Conservation (phyloP, 2,797 vertebrate genomes). For the Paramormyrops hopkinsi region DNA sequence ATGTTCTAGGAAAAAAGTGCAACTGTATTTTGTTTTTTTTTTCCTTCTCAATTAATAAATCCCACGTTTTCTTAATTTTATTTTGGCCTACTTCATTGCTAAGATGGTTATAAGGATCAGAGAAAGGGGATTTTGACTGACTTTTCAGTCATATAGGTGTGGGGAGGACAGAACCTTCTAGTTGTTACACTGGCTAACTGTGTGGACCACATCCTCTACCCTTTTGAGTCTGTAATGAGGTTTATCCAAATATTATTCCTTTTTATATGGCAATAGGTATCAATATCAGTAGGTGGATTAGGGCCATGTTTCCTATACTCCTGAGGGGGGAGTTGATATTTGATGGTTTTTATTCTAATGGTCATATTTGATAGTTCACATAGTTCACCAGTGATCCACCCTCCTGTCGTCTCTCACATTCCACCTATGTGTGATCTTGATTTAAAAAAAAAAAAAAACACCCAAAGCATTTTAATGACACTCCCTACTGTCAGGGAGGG, state of each 20-base stretch:
- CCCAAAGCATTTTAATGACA: background rate
- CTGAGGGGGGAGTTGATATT: background rate
- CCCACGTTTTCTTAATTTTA: constrained; percentile 29
- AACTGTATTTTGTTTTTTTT: constrained; percentile 38
- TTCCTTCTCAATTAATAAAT: constrained; percentile 26
- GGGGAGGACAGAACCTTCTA: constrained; percentile 31
- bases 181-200: constrained; percentile 35
- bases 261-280: background rate
- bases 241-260: background rate
- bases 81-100: constrained; percentile 75
- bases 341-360: constrained; percentile 3
- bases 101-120: constrained; percentile 21
- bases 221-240: background rate
- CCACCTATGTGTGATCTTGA: background rate
- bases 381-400: background rate
- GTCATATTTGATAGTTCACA: background rate
- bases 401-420: background rate
- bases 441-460: background rate
- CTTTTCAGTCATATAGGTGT: constrained; percentile 21
- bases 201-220: constrained; percentile 41
- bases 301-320: background rate
- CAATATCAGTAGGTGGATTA: background rate
- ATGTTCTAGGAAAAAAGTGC: constrained; percentile 57
- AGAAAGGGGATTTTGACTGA: constrained; percentile 18
- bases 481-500: background rate